Base-by-base conservation (phyloP, 1,140 invertebrate genomes). In the Aplysia californica region DNA sequence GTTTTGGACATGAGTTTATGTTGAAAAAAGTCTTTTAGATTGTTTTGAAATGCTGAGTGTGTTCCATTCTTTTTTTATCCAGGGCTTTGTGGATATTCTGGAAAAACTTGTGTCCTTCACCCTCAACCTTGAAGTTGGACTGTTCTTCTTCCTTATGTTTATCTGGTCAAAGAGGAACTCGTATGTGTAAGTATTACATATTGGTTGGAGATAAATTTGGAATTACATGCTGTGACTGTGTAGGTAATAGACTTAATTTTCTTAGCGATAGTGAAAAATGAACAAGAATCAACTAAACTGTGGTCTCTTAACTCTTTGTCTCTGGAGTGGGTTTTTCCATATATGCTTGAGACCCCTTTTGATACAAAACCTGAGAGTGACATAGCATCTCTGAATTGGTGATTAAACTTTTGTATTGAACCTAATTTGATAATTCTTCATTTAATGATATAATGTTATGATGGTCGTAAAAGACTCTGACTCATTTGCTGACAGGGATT, bases 21-120 rank as follows among this genome's bases (percentile, higher is more conserved):
- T 4, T 18, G 5, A 15, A 41, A 3, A 41, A 23, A 56, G 4
- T 35, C 29, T 6, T 23, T 58, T 38, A 0, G 6, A 71, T 35
- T 29, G 18, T 39, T 3, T 38, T 39, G 31, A 35, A 29, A 39
- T 4, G n/a, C n/a, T 6, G 21, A 1, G 1, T 73, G 38, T 58
- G 26, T 35, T 61, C 15, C 33, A 50, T 41, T 5, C 33, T 55
- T 55, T 50, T 79, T 44, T 41, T 58, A 6, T 36, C 15, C 78
- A 87, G 84, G 85, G 85, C 1, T 87, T 87, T 78, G 78, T 84
- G n/a, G 77, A 80, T 41, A 87, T 86, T 67, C 69, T 87, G 66
- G 85, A 87, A 61, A 87, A 86, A 68, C 79, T 83, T 65, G 84
- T 83, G 2, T 87, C 85, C 5, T 78, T 85, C 5, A 80, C 82